These are phyloP conservation scores for Limanda limanda DNA, from an alignment of 2,113 vertebrate genomes.

Conservation along the genomic window DNA sequence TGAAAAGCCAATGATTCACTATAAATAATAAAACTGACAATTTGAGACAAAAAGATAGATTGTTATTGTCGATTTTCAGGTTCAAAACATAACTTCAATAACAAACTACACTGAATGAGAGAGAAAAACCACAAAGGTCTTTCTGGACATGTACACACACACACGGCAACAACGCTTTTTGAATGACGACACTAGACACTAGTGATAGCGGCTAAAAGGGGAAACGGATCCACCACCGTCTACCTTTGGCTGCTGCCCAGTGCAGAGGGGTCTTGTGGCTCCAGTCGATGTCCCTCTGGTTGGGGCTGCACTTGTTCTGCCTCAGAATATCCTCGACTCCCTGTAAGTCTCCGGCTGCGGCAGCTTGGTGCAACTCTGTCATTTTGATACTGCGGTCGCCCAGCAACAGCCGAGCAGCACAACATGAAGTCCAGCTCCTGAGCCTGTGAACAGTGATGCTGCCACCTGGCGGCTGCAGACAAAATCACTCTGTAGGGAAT, in stretches of 20 bases:
- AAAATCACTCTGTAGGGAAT: neutral
- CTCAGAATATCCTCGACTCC: slow-evolving; percentile 82
- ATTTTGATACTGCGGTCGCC: slow-evolving; percentile 67
- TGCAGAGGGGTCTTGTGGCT: slow-evolving; percentile 90
- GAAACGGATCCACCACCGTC: neutral
- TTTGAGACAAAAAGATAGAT: neutral
- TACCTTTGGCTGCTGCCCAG: slow-evolving; percentile 92
- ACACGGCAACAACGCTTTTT: neutral
- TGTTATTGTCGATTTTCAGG: neutral
- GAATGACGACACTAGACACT: neutral
- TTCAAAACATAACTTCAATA: neutral
- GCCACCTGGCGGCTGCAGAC: too few species aligned
- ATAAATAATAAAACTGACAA: neutral
- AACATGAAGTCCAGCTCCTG: slow-evolving; percentile 1
- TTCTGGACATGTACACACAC: too few species aligned
- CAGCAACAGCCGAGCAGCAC: slow-evolving; percentile 47
- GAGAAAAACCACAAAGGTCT: too few species aligned
- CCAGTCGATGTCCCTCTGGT: slow-evolving; percentile 90
- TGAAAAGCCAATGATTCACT: neutral
- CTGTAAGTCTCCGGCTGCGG: slow-evolving; percentile 83
- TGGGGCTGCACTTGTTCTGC: slow-evolving; percentile 83
- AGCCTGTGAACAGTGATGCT: neutral
- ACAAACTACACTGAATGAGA: too few species aligned
- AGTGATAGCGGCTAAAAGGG: neutral
- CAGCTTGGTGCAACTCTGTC: slow-evolving; percentile 91